Conservation (phyloP, 2,888 invertebrate genomes). For the Dioctria linearis region DNA sequence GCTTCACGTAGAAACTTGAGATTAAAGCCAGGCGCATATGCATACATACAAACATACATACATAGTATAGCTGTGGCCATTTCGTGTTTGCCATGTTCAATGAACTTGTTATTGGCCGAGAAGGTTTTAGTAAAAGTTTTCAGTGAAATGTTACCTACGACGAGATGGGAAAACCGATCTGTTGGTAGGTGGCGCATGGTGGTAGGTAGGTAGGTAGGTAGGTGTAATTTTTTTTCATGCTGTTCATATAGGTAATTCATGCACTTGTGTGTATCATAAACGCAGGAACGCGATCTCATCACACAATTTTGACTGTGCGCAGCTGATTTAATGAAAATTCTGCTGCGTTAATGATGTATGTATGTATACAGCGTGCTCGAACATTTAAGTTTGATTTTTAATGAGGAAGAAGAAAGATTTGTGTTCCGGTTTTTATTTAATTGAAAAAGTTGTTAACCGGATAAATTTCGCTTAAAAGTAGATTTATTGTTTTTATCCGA, state of each 20-base stretch:
- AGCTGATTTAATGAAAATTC: too few relatives aligned
- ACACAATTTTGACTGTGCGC: too few relatives aligned
- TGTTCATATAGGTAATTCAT: too few relatives aligned
- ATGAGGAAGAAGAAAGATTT: conserved; percentile 25
- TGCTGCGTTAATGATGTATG: too few relatives aligned
- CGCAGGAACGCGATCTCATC: too few relatives aligned
- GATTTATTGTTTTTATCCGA: not conserved
- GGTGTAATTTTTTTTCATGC: too few relatives aligned
- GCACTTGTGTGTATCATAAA: too few relatives aligned
- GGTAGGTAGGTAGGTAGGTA: too few relatives aligned
- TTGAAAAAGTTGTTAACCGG: conserved; percentile 32
- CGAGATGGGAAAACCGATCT: not conserved
- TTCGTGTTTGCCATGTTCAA: conserved; percentile 30
- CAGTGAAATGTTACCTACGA: conserved; percentile 38
- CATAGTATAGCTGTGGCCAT: conserved; percentile 8
- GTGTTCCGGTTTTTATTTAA: conserved; percentile 26
- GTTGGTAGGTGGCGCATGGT: too few relatives aligned
- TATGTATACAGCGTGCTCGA: not conserved
- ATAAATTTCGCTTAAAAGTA: conserved; percentile 9
- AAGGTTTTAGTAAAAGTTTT: conserved; percentile 20
- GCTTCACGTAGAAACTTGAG: conserved; percentile 4
- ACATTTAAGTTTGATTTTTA: not conserved
- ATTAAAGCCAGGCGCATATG: not conserved
- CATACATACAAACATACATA: not conserved
- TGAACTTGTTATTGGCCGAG: conserved; percentile 36